Base-by-base conservation (phyloP, 2,888 invertebrate species). In the Tenthredo mesomela region DNA sequence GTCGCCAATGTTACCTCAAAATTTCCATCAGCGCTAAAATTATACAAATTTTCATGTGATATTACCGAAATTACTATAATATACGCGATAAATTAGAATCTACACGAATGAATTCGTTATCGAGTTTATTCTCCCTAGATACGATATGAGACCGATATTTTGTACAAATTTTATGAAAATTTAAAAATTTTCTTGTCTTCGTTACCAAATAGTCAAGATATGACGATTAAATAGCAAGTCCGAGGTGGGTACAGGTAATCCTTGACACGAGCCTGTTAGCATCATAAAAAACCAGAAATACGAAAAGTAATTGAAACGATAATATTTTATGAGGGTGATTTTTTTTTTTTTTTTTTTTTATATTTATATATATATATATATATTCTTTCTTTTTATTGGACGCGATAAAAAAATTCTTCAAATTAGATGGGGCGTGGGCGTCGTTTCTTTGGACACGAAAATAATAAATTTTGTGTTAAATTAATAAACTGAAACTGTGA, bases 1-100 rank as follows among this genome's bases (percentile, higher is more conserved):
- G 97, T 97, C 87, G 97, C 97, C 89, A 97, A 94, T 84, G 97
- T 97, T 92, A 97, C 97, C 94, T 97, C 97, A 92, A 97, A 97
- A 94, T 97, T 97, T 88, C 97, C 97, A 93, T 97, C 97, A 90
- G 97, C 97, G 94, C 97, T 97, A 93, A 58, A 93, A 91, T 21
- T 37, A 54, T 18, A 58, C 15, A 50, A 54, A 77, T 54, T 54
- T 75, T n/a, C 4, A 15, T 75, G 25, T 15, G 47, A 75, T 18
- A n/a, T 9, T 1, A 4, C 37, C 18, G 70, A 29, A 70, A 6
- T 37, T 33, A 37, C 2, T 33, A 2, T 33, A 2, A 37, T 70
- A 70, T 29, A n/a, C 18, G n/a, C 18, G n/a, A 70, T 25, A 33
- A 29, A 25, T 25, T 25, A 12, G 15, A 67, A 12, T 10, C 15